phyloP scores from a whole-genome alignment of 2,888 invertebrate genomes.

The Xylota segnis region DNA sequence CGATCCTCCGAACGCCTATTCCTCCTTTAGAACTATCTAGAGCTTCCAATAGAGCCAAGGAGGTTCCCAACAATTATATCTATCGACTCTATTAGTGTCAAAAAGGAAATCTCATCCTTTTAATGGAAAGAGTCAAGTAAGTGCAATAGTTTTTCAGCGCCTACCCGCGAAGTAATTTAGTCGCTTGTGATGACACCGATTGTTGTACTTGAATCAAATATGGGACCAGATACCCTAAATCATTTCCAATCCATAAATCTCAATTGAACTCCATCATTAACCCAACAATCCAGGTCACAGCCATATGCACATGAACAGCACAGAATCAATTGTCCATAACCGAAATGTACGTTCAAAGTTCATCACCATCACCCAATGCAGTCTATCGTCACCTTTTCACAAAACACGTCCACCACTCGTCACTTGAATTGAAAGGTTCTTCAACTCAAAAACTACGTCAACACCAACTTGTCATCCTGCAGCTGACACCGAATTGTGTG shows the following conservation, averaged over 20 bases:
- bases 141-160: too few species aligned
- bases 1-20: too few species aligned
- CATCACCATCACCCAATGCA: conserved; percentile 2
- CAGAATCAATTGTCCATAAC: neutral
- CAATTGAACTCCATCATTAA: neutral
- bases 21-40: too few species aligned
- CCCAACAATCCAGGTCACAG: neutral
- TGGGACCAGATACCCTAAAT: neutral
- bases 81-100: too few species aligned
- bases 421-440: conserved; percentile 33
- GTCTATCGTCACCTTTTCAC: conserved; percentile 13
- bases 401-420: neutral
- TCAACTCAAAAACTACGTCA: conserved; percentile 48
- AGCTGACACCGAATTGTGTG: conserved; percentile 31
- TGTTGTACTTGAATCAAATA: neutral
- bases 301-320: neutral
- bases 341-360: conserved; percentile 18
- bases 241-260: neutral
- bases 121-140: too few species aligned
- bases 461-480: conserved; percentile 24
- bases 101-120: too few species aligned
- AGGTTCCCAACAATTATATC: too few species aligned
- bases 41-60: too few species aligned
- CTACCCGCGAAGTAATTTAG: too few species aligned
- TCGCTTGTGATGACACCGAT: too few species aligned